Evolutionary conservation across 2,888 invertebrate species (phyloP), one percentile per base, ranked within the genome.

Genomic region (Callimorpha dominula): DNA sequence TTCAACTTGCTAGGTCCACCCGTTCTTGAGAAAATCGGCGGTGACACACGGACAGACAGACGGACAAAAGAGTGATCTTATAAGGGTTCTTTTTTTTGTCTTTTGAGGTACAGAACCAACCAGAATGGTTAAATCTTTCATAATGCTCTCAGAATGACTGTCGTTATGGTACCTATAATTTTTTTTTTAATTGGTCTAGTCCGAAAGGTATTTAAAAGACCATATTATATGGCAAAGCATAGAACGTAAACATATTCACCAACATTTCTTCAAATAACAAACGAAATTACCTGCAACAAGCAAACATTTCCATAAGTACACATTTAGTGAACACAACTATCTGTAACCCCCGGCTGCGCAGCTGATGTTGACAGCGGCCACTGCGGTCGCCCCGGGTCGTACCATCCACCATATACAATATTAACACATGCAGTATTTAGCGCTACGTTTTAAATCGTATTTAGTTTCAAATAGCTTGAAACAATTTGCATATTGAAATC

Each of bases 311-410:
- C 68, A 75, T 78, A 70, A 76, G 75, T 66, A 65, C 52, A 78
- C 70, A 79, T 77, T 75, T 78, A 81, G 74, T 82, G 75, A 76
- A 81, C 80, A 81, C 79, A 78, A 79, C 80, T 80, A 80, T 83
- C 73, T 69, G 81, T 83, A 78, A 87, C 85, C 83, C 81, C 82
- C 84, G 80, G 79, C 76, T 82, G 73, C 79, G 82, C 93, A 90
- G 89, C 91, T 93, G 93, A 88, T 86, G 88, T 85, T 94, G 94
- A 94, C 93, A 92, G 92, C 90, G 90, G 91, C 86, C 78, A 80
- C 82, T 89, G 92, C 91, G 91, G 91, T 92, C 88, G 80, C 70
- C 86, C 83, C 84, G 85, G 84, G 86, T 81, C 84, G 79, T 84
- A 82, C 77, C 85, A 81, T 78, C 74, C 82, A 80, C 84, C 84